Evolutionary conservation across 2,888 invertebrate genomes (phyloP).

Genomic region (Helleia helle): DNA sequence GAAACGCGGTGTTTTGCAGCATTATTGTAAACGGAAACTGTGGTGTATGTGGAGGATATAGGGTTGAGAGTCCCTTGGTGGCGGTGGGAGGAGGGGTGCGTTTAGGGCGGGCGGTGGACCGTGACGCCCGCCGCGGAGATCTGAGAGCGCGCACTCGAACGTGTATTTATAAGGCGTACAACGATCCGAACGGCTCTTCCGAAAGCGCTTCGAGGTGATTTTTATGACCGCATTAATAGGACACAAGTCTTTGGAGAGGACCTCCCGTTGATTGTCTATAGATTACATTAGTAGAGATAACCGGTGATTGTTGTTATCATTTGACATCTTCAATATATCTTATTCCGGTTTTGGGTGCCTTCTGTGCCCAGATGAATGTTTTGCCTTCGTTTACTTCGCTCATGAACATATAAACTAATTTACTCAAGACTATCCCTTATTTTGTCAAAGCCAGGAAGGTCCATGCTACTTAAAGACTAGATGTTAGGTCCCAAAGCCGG

Average conservation of each 20-base stretch:
- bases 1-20: neutral
- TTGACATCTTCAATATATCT: too few relatives aligned
- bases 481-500: too few relatives aligned
- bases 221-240: neutral
- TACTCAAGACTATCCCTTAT: too few relatives aligned
- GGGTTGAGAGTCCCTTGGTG: constrained; percentile 11
- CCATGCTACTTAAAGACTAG: too few relatives aligned
- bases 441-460: too few relatives aligned
- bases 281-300: too few relatives aligned
- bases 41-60: neutral
- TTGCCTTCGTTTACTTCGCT: too few relatives aligned
- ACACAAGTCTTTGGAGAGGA: neutral
- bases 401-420: too few relatives aligned
- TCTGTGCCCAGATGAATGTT: too few relatives aligned
- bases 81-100: constrained; percentile 36
- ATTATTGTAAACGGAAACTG: constrained; percentile 7
- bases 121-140: constrained; percentile 69
- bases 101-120: constrained; percentile 52
- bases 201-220: neutral
- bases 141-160: constrained; percentile 31
- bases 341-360: too few relatives aligned
- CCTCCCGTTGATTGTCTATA: too few relatives aligned
- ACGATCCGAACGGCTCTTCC: constrained; percentile 11
- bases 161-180: constrained; percentile 41
- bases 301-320: too few relatives aligned